Percentiles rank a stretch among this genome's conserved stretches.
These are phyloP conservation scores for Siderastrea radians DNA, from an alignment of 92 coral and sea anemone genomes.

Conservation along the genomic window DNA sequence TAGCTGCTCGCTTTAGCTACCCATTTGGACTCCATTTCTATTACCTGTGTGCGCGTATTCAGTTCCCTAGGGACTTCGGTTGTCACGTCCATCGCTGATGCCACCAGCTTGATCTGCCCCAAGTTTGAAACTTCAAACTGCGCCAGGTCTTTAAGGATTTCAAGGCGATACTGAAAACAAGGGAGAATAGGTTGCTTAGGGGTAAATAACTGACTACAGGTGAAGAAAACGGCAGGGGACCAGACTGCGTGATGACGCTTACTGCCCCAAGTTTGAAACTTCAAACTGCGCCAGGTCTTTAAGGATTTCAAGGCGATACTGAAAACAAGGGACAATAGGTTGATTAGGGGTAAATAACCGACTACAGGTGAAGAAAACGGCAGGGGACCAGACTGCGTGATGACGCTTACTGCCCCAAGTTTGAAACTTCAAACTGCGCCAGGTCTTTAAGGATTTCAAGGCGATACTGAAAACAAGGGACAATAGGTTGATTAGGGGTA, in stretches of 20 bases:
- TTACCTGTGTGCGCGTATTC: slow-evolving; percentile 61
- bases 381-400: too few species aligned
- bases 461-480: slow-evolving; percentile 47
- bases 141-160: slow-evolving; percentile 33
- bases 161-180: slow-evolving; percentile 48
- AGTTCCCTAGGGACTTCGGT: slow-evolving; percentile 59
- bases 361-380: too few species aligned
- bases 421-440: slow-evolving; percentile 12
- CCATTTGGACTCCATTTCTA: background rate
- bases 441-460: slow-evolving; percentile 28
- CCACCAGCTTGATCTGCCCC: slow-evolving; percentile 47
- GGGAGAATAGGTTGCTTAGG: background rate
- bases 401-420: slow-evolving; percentile 49
- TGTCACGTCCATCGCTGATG: slow-evolving; percentile 27
- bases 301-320: slow-evolving; percentile 48
- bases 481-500: background rate
- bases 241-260: too few species aligned
- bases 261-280: slow-evolving; percentile 31
- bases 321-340: slow-evolving; percentile 9
- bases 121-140: slow-evolving; percentile 27
- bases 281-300: slow-evolving; percentile 21
- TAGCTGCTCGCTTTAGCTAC: too few species aligned
- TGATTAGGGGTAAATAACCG: background rate
- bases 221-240: too few species aligned
- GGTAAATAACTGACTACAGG: background rate